Conservation (phyloP, 30 jellyfish, hydroid and myxozoan species). For the Chironex yamaguchii region DNA sequence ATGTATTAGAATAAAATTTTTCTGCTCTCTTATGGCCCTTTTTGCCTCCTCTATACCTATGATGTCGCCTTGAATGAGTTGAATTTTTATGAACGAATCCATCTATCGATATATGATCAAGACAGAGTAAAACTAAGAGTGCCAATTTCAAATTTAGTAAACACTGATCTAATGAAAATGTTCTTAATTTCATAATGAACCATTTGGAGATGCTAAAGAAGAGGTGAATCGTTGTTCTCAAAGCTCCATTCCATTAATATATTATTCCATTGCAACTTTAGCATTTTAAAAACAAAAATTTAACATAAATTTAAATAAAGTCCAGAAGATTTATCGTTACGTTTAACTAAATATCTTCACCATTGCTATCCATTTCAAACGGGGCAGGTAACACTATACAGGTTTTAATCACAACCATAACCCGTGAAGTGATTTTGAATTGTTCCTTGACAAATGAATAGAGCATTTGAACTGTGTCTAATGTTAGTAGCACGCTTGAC, state of each 20-base stretch:
- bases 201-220: background rate
- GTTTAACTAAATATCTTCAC: background rate
- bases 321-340: background rate
- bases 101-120: background rate
- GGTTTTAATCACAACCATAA: background rate
- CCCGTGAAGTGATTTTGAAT: background rate
- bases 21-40: constrained; percentile 34
- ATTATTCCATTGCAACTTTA: background rate
- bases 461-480: background rate
- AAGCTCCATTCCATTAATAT: background rate
- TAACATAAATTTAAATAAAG: no score
- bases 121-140: background rate
- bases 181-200: background rate
- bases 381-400: background rate
- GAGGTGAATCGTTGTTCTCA: background rate
- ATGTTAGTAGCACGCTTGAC: background rate
- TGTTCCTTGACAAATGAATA: background rate
- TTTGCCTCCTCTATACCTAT: constrained; percentile 23
- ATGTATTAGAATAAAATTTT: constrained; percentile 84
- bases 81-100: background rate
- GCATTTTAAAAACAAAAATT: no score
- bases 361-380: background rate
- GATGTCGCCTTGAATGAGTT: constrained; percentile 10
- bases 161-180: background rate
- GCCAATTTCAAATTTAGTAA: no score